phyloP scores from a whole-genome alignment of 2,888 invertebrate genomes.

The Venustoraphidia nigricollis region DNA sequence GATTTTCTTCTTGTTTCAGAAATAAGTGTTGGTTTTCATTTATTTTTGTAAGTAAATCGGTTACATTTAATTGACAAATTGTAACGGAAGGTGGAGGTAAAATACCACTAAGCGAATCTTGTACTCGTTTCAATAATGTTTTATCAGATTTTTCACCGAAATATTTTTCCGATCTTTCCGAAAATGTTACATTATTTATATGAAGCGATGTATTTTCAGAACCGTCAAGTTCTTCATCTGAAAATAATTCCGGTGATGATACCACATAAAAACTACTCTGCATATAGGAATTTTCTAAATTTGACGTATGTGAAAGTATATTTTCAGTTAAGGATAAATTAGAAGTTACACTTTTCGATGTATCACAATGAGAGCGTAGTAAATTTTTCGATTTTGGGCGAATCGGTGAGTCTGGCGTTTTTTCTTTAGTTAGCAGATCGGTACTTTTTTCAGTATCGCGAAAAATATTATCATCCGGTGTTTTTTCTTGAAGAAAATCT shows the following conservation, averaged over 20 bases:
- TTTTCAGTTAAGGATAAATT: too few relatives aligned
- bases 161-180: background rate
- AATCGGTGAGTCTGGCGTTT: too few relatives aligned
- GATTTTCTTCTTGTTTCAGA: constrained; percentile 11
- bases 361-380: too few relatives aligned
- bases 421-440: too few relatives aligned
- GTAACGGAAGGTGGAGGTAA: constrained; percentile 64
- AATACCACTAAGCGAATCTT: constrained; percentile 49
- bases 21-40: constrained; percentile 20
- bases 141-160: constrained; percentile 21
- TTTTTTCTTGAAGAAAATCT: too few relatives aligned
- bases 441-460: too few relatives aligned
- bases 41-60: constrained; percentile 40
- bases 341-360: too few relatives aligned
- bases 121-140: constrained; percentile 27
- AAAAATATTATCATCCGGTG: too few relatives aligned
- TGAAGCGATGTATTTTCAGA: background rate
- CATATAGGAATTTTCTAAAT: too few relatives aligned
- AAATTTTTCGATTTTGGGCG: too few relatives aligned
- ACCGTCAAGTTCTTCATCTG: constrained; percentile 37
- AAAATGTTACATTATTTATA: background rate
- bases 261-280: too few relatives aligned
- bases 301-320: too few relatives aligned
- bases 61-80: constrained; percentile 45
- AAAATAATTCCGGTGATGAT: constrained; percentile 49